Base-by-base conservation (phyloP, 2,797 vertebrate genomes). In the Paedocypris micromegethes region DNA sequence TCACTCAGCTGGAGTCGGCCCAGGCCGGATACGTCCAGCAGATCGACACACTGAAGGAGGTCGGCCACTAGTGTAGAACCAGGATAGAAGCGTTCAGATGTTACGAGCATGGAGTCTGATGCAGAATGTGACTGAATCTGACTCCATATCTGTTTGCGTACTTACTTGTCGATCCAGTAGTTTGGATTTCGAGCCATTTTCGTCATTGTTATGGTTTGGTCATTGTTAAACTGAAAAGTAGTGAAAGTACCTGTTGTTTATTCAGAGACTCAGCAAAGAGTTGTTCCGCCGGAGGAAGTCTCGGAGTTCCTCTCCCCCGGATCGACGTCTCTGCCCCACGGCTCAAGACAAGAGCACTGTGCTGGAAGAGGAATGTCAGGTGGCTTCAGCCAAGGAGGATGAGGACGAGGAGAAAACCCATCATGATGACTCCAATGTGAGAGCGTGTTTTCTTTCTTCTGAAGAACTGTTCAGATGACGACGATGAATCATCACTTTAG, bases 41-140 rank as follows among this genome's bases (percentile, higher is more conserved):
- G 86, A 97, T 97, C 82, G 98, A 97, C 86, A 97, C 98, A 79
- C 93, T 99, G 9, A 98, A 99, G 86, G 96, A 99, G 88, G 96
- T 97, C 23, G 23, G 23, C 23, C 23, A 23, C 23, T 83, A 60
- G 64, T 4, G 46, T 37, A 41, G 39, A 58, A 56, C 23, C 23
- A 23, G 1, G 23, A 23, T 23, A 23, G 23, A 23, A 23, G 23
- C 23, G 23, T 23, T 23, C 23, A 23, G 23, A 23, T 23, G 23
- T 23, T 23, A n/a, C n/a, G n/a, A n/a, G n/a, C n/a, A n/a, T n/a
- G n/a, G n/a, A n/a, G n/a, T n/a, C n/a, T 23, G 23, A 23, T 23
- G 23, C 23, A 23, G 23, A 23, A 1, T 23, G 23, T 23, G 23
- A 23, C 23, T 23, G 23, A 23, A 23, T 23, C 23, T 23, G 23